Base-by-base conservation (phyloP, 2,888 invertebrate genomes). In the Pasiphila rectangulata region DNA sequence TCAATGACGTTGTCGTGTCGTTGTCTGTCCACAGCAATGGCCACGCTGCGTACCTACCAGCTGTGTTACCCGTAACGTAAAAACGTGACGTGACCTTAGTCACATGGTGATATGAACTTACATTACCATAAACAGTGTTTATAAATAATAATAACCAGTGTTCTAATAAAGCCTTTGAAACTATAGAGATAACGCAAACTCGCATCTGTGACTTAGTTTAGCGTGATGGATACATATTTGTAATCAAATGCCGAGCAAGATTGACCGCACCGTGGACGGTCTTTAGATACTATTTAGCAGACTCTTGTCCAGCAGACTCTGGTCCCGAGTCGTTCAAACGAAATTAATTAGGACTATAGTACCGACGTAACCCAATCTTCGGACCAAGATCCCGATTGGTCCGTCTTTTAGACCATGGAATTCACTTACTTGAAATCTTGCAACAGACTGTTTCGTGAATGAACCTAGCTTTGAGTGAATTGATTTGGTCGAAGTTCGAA, bases 231-330 rank as follows among this genome's bases (percentile, higher is more conserved):
- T n/a, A n/a, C n/a, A 72, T 72, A 74, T 77, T 65, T 52, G 75
- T 87, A 85, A 86, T 86, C 77, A 72, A 83, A 78, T 86, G 77
- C 64, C 59, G 61, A 66, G 64, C 74, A 67, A 82, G 77, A 78
- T 75, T 69, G 71, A 64, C 61, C 68, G 69, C 70, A 74, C 63
- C 72, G 63, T 68, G 72, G 77, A 73, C 72, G 78, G 69, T 75
- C 75, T 79, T 81, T 78, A 79, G 79, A 74, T 72, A 73, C 66
- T 66, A 64, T 75, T 72, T 64, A 66, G 67, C 61, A 57, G 12
- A 2, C 32, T 10, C 16, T 32, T 17, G 32, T 17, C 32, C 4
- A 19, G 58, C 49, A 51, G 57, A 65, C 67, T 63, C 62, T 56
- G 50, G 58, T 54, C 63, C n/a, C 59, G 42, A 65, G 63, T 67